Evolutionary conservation across 2,888 invertebrate genomes (phyloP).

Genomic region (Bursaphelenchus okinawaensis): DNA sequence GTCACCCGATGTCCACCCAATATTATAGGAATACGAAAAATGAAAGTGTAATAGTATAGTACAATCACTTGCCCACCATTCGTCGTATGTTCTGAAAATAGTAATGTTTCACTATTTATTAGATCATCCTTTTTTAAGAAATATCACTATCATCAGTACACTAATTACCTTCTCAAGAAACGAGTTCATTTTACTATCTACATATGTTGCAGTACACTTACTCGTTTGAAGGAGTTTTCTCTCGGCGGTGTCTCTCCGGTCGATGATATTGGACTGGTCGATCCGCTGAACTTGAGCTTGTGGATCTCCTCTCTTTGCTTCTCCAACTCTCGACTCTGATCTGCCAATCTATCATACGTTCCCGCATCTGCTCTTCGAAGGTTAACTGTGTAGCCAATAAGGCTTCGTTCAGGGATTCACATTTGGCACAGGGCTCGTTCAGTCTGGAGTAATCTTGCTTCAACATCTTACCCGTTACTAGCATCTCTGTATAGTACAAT

Average conservation of each 20-base stretch:
- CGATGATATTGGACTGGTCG: not conserved
- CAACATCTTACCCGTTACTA: not conserved
- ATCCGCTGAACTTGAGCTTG: not conserved
- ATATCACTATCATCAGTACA: too few species aligned
- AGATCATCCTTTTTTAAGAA: too few species aligned
- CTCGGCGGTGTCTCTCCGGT: not conserved
- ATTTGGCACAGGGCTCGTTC: not conserved
- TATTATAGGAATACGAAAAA: too few species aligned
- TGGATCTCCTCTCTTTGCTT: conserved; percentile 32
- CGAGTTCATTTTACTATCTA: too few species aligned
- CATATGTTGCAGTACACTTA: too few species aligned
- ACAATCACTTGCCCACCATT: conserved; percentile 8
- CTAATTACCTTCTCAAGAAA: not conserved
- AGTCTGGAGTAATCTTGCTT: not conserved
- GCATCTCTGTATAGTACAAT: not conserved
- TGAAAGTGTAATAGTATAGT: too few species aligned
- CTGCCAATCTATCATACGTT: conserved; percentile 73
- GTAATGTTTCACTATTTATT: not conserved
- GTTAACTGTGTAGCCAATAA: conserved; percentile 65
- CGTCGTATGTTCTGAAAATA: conserved; percentile 6
- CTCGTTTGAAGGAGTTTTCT: conserved; percentile 6
- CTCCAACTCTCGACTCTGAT: conserved; percentile 78
- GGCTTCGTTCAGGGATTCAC: conserved; percentile 64
- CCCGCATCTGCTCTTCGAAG: conserved; percentile 71
- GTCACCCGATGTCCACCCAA: too few species aligned